A percentile compares a stretch with the other conserved stretches of the same genome.
Evolutionary conservation across 2,113 vertebrate genomes (phyloP).

Genomic region (Zapornia atra): DNA sequence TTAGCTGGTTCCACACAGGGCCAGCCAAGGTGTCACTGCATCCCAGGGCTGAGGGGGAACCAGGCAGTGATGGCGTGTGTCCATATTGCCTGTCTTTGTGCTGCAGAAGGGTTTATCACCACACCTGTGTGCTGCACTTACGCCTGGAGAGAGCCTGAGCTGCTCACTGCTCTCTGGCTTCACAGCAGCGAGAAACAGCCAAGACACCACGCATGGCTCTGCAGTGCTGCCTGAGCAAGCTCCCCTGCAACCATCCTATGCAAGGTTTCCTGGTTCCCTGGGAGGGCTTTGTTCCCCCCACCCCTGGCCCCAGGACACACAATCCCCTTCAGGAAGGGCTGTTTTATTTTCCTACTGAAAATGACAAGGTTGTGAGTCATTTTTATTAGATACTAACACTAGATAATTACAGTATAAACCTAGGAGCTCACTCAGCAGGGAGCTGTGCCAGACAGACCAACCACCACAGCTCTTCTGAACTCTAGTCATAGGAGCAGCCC

Average conservation of each 20-base stretch:
- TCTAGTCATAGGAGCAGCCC: not conserved
- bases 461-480: not conserved
- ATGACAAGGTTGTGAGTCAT: not conserved
- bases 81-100: not conserved
- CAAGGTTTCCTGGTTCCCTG: not conserved
- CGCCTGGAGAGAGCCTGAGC: not conserved
- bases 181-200: not conserved
- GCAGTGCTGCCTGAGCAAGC: not conserved
- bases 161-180: not conserved
- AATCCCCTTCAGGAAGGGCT: not conserved
- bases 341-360: not conserved
- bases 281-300: not conserved
- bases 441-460: not conserved
- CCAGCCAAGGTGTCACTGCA: not conserved
- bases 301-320: not conserved
- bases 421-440: not conserved
- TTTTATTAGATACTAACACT: not conserved
- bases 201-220: not conserved
- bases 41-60: not conserved
- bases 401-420: not conserved
- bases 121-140: not conserved
- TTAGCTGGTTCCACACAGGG: not conserved
- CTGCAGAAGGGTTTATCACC: not conserved
- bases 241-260: not conserved
- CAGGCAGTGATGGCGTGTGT: fast-evolving